A percentile compares a stretch with the other conserved stretches of the same genome.
Evolutionary conservation across 2,888 invertebrate species (phyloP).

Genomic region (Nipponacmea schrenckii): DNA sequence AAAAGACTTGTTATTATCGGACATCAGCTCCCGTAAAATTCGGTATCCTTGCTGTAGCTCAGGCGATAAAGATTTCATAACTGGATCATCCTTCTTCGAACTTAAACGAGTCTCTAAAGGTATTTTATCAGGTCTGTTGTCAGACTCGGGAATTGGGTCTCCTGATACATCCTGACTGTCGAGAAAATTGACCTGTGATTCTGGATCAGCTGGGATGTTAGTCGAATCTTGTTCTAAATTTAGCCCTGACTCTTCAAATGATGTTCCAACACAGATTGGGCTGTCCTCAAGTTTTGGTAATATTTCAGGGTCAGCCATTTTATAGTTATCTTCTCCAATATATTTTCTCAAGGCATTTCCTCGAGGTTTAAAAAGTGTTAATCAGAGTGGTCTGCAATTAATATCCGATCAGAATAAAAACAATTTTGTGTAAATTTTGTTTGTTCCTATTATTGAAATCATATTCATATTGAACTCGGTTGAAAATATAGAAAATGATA

Average conservation of each 20-base stretch:
- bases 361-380: no score
- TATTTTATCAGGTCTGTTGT: conserved; percentile 13
- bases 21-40: conserved; percentile 68
- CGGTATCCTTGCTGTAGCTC: conserved; percentile 64
- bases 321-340: no score
- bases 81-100: conserved; percentile 13
- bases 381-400: no score
- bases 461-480: no score
- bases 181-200: neutral
- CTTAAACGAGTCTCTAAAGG: conserved; percentile 19
- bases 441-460: no score
- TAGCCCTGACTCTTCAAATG: conserved; percentile 10
- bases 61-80: conserved; percentile 35
- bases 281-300: neutral
- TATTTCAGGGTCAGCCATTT: no score
- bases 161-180: conserved; percentile 4
- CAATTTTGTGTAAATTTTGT: no score
- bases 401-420: no score
- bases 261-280: neutral
- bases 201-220: conserved; percentile 13
- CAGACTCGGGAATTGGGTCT: conserved; percentile 8
- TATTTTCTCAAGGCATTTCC: no score
- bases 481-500: no score
- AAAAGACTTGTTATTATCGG: conserved; percentile 64
- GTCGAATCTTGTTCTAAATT: neutral